A percentile compares a stretch with the other conserved stretches of the same genome.
Evolutionary conservation across 1,140 invertebrate species (phyloP).

Genomic region (Zaprionus capensis): DNA sequence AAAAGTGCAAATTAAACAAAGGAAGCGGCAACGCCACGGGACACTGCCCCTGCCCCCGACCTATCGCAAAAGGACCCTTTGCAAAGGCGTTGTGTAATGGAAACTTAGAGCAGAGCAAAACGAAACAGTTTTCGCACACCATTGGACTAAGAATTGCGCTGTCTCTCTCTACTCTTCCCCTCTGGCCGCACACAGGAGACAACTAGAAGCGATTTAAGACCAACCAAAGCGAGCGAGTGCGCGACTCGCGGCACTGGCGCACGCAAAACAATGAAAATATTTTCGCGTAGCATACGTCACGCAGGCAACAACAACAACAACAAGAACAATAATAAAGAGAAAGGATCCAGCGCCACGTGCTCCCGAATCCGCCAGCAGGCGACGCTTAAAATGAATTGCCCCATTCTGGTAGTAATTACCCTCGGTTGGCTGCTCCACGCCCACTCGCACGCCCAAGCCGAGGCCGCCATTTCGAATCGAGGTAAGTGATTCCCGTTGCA

Average conservation of each 20-base stretch:
- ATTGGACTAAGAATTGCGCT: neutral
- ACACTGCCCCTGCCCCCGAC: neutral
- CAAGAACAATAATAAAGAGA: neutral
- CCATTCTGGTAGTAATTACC: conserved; percentile 84
- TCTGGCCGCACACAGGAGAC: conserved; percentile 4
- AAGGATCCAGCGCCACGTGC: conserved; percentile 9
- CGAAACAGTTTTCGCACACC: conserved; percentile 15
- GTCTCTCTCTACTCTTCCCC: neutral
- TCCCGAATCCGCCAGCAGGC: conserved; percentile 33
- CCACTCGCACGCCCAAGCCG: conserved; percentile 51
- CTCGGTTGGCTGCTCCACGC: conserved; percentile 75
- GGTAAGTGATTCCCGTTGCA: conserved; percentile 74
- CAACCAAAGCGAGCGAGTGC: conserved; percentile 27
- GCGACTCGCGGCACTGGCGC: conserved; percentile 32
- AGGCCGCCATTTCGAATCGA: conserved; percentile 84
- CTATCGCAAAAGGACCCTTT: conserved; percentile 7
- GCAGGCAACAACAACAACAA: conserved; percentile 22
- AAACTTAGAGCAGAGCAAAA: conserved; percentile 47
- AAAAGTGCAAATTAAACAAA: conserved; percentile 63
- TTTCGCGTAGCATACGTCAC: conserved; percentile 73
- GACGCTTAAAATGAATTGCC: conserved; percentile 77
- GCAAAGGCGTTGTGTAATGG: conserved; percentile 55
- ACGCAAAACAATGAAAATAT: conserved; percentile 74
- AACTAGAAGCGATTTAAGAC: conserved; percentile 43
- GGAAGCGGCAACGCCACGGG: conserved; percentile 23